Percentiles rank a stretch among this genome's conserved stretches.
Evolutionary conservation across 2,797 vertebrate genomes (phyloP).

Genomic region (Agapornis canus): DNA sequence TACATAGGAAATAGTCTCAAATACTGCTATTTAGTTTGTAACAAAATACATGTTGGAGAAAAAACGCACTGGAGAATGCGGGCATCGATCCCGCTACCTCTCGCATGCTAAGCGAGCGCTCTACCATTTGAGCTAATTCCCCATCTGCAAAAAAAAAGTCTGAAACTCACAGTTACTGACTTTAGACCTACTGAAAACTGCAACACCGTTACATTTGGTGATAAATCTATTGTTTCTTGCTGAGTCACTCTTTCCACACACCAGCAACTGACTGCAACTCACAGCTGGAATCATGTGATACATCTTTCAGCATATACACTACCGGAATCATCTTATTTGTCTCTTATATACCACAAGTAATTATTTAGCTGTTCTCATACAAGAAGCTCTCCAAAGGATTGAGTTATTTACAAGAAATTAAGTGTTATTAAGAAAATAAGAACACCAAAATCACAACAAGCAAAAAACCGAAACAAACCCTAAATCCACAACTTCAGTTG

Average conservation of each 20-base stretch:
- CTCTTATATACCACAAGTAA: not conserved
- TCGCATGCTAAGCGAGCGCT: constrained; percentile 72
- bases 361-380: not conserved
- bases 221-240: not conserved
- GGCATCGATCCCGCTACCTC: constrained; percentile 69
- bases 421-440: not conserved
- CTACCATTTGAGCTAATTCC: constrained; percentile 68
- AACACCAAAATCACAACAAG: not conserved
- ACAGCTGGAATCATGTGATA: not conserved
- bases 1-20: accelerated
- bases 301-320: not conserved
- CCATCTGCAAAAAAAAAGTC: accelerated
- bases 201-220: accelerated
- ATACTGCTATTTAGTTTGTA: accelerated
- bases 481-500: not conserved
- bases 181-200: accelerated
- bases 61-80: not conserved
- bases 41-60: accelerated
- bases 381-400: not conserved
- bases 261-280: not conserved
- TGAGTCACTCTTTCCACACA: not conserved
- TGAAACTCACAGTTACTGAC: accelerated
- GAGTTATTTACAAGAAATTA: not conserved
- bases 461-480: not conserved
- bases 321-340: not conserved